Base-by-base conservation (phyloP, 2,888 invertebrate genomes). In the Leptura quadrifasciata region DNA sequence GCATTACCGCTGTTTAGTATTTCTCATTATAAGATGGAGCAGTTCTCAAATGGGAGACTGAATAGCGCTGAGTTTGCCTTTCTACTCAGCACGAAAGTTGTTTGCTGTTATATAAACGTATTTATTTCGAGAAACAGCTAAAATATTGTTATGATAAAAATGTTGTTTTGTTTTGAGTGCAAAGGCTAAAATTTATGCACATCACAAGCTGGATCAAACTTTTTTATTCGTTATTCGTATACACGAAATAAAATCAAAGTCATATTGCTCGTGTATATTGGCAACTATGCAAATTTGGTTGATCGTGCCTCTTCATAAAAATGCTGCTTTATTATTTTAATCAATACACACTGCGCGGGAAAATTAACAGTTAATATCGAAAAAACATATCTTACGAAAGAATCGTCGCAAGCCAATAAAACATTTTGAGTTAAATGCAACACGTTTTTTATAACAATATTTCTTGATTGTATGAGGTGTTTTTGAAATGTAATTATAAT, bases 1-100 rank as follows among this genome's bases (percentile, higher is more conserved):
- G 65, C 57, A 57, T 60, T 73, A 58, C 58, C 73, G 55, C 57
- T 73, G 73, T 64, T 73, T 65, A 55, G 64, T 71, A 71, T 71
- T 71, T 71, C 61, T 71, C 71, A 68, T 68, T 68, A 68, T 55
- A 31, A 55, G 57, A 68, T 27, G 24, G 31, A 68, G 15, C 31
- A 68, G 52, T 65, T 52, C 65, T 24, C 65, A 24, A 52, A 52
- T 54, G 54, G 20, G 47, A 24, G 8, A 24, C 24, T n/a, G 21
- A 35, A 35, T 10, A 31, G 35, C 31, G 63, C 31, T 12, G 39
- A 18, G 31, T 31, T 63, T 20, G n/a, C 18, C 39, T 63, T 18
- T n/a, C 35, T 6, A 2, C 17, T 24, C 4, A 24, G 4, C 24
- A n/a, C 8, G 5, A 24, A 17, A 20, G 20, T 64, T 64, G 20